These are phyloP conservation scores for Chymomyza costata DNA, from an alignment of 1,140 invertebrate species.

Conservation along the genomic window DNA sequence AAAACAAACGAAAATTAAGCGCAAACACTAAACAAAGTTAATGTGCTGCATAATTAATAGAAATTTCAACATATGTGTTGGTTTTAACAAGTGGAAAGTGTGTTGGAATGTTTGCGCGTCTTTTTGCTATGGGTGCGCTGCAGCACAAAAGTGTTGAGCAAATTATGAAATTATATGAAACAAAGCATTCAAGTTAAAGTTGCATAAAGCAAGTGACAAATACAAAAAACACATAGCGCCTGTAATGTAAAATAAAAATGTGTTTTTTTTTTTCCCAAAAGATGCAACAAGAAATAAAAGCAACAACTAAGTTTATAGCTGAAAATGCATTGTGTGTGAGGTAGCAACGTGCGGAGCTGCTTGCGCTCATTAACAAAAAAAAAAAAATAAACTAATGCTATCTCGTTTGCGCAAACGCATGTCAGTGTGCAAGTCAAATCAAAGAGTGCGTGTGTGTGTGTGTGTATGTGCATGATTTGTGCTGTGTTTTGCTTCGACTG, in stretches of 20 bases:
- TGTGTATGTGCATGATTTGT: conserved; percentile 37
- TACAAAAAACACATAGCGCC: neutral
- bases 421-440: conserved; percentile 19
- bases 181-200: conserved; percentile 14
- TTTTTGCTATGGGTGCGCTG: conserved; percentile 19
- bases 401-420: conserved; percentile 40
- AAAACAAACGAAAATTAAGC: conserved; percentile 40
- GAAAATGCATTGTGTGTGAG: conserved; percentile 51
- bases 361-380: conserved; percentile 24
- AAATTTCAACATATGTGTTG: conserved; percentile 19
- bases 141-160: conserved; percentile 12
- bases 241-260: conserved; percentile 8
- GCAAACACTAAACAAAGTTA: conserved; percentile 11
- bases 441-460: conserved; percentile 31
- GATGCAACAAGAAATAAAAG: conserved; percentile 19
- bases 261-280: too few species aligned
- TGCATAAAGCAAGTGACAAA: conserved; percentile 5
- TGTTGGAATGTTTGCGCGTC: conserved; percentile 61
- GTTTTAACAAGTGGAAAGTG: conserved; percentile 54
- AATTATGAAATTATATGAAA: conserved; percentile 9
- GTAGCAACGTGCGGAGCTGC: conserved; percentile 36
- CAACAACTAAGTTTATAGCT: conserved; percentile 24
- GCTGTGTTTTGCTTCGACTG: conserved; percentile 21
- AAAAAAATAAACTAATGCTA: conserved; percentile 25
- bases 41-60: conserved; percentile 15